Percentiles rank a stretch among this genome's conserved stretches.
These are phyloP conservation scores for Lota lota DNA, from an alignment of 2,113 vertebrate species.

Conservation along the genomic window DNA sequence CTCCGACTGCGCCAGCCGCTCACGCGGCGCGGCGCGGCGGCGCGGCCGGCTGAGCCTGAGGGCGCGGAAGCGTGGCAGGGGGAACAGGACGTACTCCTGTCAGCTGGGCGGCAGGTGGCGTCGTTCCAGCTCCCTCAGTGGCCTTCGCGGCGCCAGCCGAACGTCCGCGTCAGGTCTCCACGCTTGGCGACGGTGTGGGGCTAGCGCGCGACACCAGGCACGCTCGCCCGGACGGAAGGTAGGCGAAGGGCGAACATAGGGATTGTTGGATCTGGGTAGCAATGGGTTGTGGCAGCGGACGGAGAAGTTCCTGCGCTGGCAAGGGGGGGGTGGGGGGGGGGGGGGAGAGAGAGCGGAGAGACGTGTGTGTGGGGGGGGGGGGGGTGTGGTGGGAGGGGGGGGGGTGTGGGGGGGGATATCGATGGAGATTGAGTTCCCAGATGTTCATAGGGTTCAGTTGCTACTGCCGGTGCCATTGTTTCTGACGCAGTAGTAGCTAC, in stretches of 20 bases:
- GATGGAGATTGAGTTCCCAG: no score
- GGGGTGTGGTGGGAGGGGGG: no score
- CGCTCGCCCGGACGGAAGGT: slow-evolving; percentile 85
- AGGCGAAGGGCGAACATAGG: slow-evolving; percentile 86
- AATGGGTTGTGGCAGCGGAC: slow-evolving; percentile 61
- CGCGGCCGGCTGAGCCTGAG: slow-evolving; percentile 80
- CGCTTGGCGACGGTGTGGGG: slow-evolving; percentile 79
- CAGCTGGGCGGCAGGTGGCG: slow-evolving; percentile 85
- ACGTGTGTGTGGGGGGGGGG: no score
- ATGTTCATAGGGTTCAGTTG: no score
- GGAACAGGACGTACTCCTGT: slow-evolving; percentile 94
- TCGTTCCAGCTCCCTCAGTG: slow-evolving; percentile 74
- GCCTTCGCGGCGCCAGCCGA: slow-evolving; percentile 67
- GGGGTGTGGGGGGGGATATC: no score
- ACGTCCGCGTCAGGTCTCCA: no score
- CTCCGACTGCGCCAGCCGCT: slow-evolving; percentile 76
- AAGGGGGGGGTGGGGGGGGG: no score
- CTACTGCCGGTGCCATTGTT: no score
- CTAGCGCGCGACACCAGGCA: slow-evolving; percentile 80
- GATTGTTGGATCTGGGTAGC: slow-evolving; percentile 81
- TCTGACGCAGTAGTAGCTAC: no score
- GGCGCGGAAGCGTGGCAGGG: slow-evolving; percentile 84
- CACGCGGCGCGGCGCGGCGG: slow-evolving; percentile 60
- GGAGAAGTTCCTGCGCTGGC: background rate
- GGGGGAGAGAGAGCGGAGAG: no score